These are phyloP conservation scores for Agonopterix heracliana DNA, from an alignment of 2,888 invertebrate genomes.

Conservation along the genomic window DNA sequence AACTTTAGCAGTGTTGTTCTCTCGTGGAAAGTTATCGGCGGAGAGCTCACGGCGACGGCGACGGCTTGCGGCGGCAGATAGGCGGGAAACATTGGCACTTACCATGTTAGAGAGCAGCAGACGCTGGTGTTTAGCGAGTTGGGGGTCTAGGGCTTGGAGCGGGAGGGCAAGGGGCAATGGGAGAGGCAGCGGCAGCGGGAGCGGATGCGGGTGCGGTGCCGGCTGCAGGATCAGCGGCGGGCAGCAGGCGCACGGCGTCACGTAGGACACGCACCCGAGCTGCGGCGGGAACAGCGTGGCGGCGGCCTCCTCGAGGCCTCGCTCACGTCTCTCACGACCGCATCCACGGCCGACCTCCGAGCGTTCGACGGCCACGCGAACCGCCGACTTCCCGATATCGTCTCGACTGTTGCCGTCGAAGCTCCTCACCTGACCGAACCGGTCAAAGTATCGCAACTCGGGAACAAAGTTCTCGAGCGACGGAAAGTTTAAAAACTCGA, in stretches of 20 bases:
- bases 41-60: slow-evolving; percentile 25
- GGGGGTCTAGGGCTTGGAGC: slow-evolving; percentile 68
- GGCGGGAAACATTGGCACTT: slow-evolving; percentile 43
- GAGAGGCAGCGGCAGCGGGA: slow-evolving; percentile 63
- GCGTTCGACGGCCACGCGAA: slow-evolving; percentile 55
- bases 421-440: slow-evolving; percentile 26
- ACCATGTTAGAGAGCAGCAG: slow-evolving; percentile 76
- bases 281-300: slow-evolving; percentile 76
- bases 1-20: slow-evolving; percentile 42
- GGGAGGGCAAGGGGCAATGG: slow-evolving; percentile 67
- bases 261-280: slow-evolving; percentile 75
- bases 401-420: slow-evolving; percentile 26
- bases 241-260: slow-evolving; percentile 72
- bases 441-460: slow-evolving; percentile 31
- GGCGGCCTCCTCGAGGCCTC: slow-evolving; percentile 75
- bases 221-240: slow-evolving; percentile 68
- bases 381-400: slow-evolving; percentile 49
- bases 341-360: slow-evolving; percentile 66
- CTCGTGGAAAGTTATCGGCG: slow-evolving; percentile 41
- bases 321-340: slow-evolving; percentile 69
- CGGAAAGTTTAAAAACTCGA: slow-evolving; percentile 35
- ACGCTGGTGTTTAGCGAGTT: slow-evolving; percentile 70
- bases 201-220: slow-evolving; percentile 60
- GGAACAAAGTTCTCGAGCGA: slow-evolving; percentile 48
- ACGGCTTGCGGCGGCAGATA: slow-evolving; percentile 22